Conservation (phyloP, 2,797 vertebrate genomes). For the Acanthiza pusilla region DNA sequence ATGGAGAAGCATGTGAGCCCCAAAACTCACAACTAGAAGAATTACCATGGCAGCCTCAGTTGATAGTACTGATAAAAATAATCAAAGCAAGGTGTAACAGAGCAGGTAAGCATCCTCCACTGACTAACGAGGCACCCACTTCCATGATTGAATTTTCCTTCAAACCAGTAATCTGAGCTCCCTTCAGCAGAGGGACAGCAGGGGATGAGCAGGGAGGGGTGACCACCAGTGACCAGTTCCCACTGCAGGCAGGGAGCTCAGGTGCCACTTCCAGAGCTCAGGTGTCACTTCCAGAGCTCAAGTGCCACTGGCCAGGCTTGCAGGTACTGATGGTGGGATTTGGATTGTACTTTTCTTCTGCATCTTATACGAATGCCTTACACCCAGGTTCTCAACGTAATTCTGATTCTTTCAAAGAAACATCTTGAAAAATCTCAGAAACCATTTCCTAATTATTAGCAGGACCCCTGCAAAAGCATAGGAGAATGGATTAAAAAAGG, state of each 20-base stretch:
- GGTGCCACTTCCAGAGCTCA: not conserved
- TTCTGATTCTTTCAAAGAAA: not conserved
- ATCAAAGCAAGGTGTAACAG: not conserved
- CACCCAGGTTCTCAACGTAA: not conserved
- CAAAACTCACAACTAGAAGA: not conserved
- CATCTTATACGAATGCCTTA: not conserved
- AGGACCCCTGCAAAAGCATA: not conserved
- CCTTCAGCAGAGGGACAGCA: not conserved
- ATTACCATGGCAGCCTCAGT: not conserved
- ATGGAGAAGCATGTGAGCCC: not conserved
- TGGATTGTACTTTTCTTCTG: not conserved
- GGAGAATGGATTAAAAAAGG: not conserved
- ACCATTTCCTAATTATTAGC: not conserved
- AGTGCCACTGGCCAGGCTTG: not conserved
- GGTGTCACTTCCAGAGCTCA: not conserved
- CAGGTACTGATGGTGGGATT: not conserved
- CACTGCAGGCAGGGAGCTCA: not conserved
- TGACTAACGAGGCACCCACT: not conserved
- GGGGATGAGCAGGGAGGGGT: not conserved
- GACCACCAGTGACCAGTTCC: not conserved
- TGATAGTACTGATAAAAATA: not conserved
- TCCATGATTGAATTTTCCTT: not conserved
- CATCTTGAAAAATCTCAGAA: not conserved
- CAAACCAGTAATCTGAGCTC: not conserved
- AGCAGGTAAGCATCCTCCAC: not conserved